Percentiles rank a stretch among this genome's conserved stretches.
Conservation (phyloP, 2,113 vertebrate genomes). For the Equus quagga region DNA sequence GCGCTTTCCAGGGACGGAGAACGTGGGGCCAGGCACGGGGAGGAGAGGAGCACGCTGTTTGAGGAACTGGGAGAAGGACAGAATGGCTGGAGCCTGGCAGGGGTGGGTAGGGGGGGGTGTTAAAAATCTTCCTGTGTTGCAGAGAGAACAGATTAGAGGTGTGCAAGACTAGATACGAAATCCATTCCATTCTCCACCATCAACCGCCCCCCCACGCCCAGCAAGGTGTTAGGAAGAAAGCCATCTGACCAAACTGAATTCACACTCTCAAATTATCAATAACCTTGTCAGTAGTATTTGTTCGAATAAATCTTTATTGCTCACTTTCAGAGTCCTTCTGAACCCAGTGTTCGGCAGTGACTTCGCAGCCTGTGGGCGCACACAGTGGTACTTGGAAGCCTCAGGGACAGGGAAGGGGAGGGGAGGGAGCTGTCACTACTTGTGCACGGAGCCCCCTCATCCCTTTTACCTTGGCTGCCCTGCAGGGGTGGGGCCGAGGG, state of each 20-base stretch:
- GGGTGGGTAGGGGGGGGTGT: no score
- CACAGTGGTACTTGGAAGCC: neutral
- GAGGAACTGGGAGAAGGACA: neutral
- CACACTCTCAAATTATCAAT: fast-evolving
- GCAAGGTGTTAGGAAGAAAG: neutral
- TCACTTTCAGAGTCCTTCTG: neutral
- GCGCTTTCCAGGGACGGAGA: neutral
- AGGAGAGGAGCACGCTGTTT: no score
- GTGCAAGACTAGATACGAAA: neutral
- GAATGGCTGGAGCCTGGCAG: neutral
- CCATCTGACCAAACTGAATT: no score
- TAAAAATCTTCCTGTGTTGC: neutral
- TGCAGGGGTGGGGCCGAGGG: neutral
- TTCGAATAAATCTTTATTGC: neutral
- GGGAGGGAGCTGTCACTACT: no score
- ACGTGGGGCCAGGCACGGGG: fast-evolving
- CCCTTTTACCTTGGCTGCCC: neutral
- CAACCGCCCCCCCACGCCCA: neutral
- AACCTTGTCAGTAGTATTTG: neutral
- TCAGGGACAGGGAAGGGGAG: neutral
- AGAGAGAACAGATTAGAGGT: neutral
- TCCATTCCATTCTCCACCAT: neutral
- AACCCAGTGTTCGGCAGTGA: neutral
- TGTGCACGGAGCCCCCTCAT: neutral
- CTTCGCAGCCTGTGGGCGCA: neutral